Conservation (phyloP, 2,797 vertebrate species). For the Denticeps clupeoides region DNA sequence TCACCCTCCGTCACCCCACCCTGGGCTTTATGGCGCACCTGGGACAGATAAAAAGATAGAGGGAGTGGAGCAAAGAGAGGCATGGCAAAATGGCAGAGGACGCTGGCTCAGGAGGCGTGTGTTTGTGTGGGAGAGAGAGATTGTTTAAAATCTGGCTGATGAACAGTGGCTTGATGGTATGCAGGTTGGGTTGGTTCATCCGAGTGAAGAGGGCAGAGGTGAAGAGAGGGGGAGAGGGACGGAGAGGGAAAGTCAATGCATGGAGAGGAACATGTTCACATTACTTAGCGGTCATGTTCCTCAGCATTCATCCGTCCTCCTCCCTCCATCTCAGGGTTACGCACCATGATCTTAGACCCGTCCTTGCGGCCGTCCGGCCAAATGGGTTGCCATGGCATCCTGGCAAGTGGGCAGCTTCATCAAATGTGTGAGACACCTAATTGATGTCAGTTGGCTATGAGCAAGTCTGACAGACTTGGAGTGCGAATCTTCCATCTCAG, state of each 20-base stretch:
- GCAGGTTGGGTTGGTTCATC: too few species aligned
- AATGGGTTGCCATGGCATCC: constrained; percentile 55
- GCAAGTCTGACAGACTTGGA: constrained; percentile 31
- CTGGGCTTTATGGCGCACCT: constrained; percentile 37
- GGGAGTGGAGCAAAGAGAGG: background rate
- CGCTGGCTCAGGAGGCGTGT: too few species aligned
- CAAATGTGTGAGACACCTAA: constrained; percentile 54
- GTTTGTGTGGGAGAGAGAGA: background rate
- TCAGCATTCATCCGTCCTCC: constrained; percentile 31
- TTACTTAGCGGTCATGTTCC: too few species aligned
- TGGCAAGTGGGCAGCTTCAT: constrained; percentile 38
- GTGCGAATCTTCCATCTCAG: too few species aligned
- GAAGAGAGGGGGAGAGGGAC: constrained; percentile 1
- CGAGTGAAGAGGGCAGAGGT: too few species aligned
- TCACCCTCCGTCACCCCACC: too few species aligned
- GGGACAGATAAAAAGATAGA: constrained; percentile 39
- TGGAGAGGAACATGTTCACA: constrained; percentile 40
- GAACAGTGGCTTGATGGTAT: too few species aligned
- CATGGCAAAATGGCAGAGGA: constrained; percentile 4
- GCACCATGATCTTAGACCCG: constrained; percentile 49
- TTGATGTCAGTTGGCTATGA: constrained; percentile 62
- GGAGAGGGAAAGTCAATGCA: too few species aligned
- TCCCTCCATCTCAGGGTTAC: constrained; percentile 22
- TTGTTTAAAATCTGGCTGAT: too few species aligned
- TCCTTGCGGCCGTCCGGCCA: constrained; percentile 60